Base-by-base conservation (phyloP, 2,797 vertebrate species). In the Hoplostethus atlanticus region DNA sequence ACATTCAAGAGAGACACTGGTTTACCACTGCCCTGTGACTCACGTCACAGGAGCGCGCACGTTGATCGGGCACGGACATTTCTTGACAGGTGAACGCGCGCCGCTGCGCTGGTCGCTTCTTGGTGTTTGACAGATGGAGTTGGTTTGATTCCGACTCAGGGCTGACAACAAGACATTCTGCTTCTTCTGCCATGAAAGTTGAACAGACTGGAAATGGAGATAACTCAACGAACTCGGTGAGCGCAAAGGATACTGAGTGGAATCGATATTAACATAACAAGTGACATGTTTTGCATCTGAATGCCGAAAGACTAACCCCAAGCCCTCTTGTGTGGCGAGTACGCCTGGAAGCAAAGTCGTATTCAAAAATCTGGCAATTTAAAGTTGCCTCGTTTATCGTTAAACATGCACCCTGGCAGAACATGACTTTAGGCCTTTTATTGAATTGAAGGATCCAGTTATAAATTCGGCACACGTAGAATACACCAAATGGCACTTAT, bases 141-240 rank as follows among this genome's bases (percentile, higher is more conserved):
- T 83, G 88, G 83, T 85, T 30, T 82, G 83, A 81, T 28, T 63
- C 54, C 38, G 78, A 47, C 47, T 59, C 77, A 58, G 77, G 64
- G 68, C 66, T 60, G 68, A 76, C 51, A 34, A 36, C 31, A 66
- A 51, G 47, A 85, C 81, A 83, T 34, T 69, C 28, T 31, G 17
- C 40, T 56, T 60, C 38, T 64, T 79, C 87, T 73, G 92, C 86
- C 70, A 95, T 95, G 95, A 93, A 73, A 91, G 65, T 79, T 48
- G 90, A 95, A 89, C 86, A 90, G 71, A 77, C 77, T 48, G 93
- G 91, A 67, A 75, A 92, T 89, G 94, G 85, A 79, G 93, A 92
- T 58, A 91, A 88, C 57, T 80, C 93, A 40, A 91, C 88, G 13
- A 87, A 89, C 76, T 77, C 92, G 94, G 95, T 96, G 93, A 96